Conservation (phyloP, 2,888 invertebrate species). For the Catocala fraxini region DNA sequence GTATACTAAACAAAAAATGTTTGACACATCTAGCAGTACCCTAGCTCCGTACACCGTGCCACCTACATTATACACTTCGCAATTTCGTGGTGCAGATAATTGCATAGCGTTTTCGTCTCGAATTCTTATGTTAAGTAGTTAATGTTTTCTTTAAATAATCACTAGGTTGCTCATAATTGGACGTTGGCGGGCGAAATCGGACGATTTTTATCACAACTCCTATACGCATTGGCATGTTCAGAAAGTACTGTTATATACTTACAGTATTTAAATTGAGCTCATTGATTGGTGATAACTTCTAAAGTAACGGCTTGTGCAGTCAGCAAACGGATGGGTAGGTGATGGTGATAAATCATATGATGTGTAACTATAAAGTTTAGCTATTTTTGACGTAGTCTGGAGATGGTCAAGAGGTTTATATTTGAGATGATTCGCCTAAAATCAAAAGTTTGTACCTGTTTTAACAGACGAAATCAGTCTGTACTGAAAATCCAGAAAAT, state of each 20-base stretch:
- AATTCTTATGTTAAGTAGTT: conserved; percentile 77
- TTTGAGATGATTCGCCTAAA: no score
- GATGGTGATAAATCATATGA: no score
- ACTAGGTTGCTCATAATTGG: conserved; percentile 68
- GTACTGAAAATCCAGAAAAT: no score
- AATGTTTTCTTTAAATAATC: conserved; percentile 79
- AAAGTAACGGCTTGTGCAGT: no score
- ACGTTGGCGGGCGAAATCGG: conserved; percentile 53
- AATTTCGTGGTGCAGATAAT: conserved; percentile 76
- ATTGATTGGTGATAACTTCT: no score
- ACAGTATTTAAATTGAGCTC: not conserved
- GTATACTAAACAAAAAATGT: no score
- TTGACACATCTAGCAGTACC: conserved; percentile 55
- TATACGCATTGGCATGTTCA: conserved; percentile 37
- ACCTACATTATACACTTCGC: conserved; percentile 67
- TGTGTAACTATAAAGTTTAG: no score
- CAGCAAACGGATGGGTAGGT: no score
- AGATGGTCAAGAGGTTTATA: no score
- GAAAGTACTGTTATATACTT: not conserved
- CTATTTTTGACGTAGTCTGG: no score
- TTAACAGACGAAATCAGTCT: no score
- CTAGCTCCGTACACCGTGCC: conserved; percentile 34
- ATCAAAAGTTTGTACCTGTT: no score
- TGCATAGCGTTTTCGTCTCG: conserved; percentile 71
- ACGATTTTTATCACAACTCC: conserved; percentile 54